These are phyloP conservation scores for Sebastiscus albofasciatus DNA, from an alignment of 2,797 vertebrate genomes.

Conservation along the genomic window DNA sequence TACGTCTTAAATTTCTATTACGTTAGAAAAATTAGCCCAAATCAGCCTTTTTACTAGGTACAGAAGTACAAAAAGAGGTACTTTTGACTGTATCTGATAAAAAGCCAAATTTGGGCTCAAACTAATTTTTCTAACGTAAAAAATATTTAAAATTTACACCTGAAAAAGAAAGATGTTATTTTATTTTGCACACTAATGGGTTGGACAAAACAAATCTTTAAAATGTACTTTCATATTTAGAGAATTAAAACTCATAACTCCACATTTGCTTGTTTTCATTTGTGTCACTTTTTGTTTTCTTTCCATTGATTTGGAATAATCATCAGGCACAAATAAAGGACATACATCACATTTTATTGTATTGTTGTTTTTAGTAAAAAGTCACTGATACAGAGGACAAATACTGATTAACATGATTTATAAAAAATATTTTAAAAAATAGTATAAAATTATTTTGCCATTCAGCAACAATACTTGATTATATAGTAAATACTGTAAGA, in stretches of 20 bases:
- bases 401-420: slow-evolving; percentile 56
- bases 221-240: slow-evolving; percentile 52
- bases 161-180: neutral
- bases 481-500: slow-evolving; percentile 43
- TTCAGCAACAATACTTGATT: slow-evolving; percentile 46
- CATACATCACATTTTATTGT: slow-evolving; percentile 67
- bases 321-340: slow-evolving; percentile 13
- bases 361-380: slow-evolving; percentile 61
- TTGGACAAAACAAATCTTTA: neutral
- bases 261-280: neutral
- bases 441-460: slow-evolving; percentile 49
- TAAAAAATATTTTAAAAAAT: slow-evolving; percentile 66
- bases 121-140: neutral
- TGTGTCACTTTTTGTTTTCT: neutral
- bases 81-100: neutral
- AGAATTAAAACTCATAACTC: slow-evolving; percentile 4
- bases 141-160: neutral
- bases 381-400: slow-evolving; percentile 34
- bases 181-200: neutral
- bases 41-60: neutral
- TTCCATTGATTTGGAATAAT: neutral
- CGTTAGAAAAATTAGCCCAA: neutral
- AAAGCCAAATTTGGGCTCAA: neutral
- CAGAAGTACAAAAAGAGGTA: neutral
- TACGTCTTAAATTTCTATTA: neutral